Base-by-base conservation (phyloP, 2,888 invertebrate species). In the Himalopsyche anomala region DNA sequence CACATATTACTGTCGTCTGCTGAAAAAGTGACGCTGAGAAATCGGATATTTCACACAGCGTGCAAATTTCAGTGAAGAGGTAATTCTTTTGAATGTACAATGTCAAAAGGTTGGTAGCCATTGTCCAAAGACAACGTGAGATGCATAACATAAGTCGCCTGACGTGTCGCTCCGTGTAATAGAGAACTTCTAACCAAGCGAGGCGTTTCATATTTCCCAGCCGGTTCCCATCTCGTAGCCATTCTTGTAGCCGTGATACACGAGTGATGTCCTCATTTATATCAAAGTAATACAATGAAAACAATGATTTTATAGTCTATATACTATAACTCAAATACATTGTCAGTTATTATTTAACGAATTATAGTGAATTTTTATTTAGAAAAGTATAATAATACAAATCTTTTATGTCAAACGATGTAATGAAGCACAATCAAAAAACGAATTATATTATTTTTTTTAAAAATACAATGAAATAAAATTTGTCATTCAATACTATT, bases 81-180 rank as follows among this genome's bases (percentile, higher is more conserved):
- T 36, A 74, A 19, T 28, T 74, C 15, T 74, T 36, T 74, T 38
- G 19, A 74, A 74, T 15, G 74, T 74, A 74, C 74, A 74, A 74
- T 74, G 74, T 74, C 74, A 36, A 74, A 74, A 74, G 74, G 74
- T 36, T 74, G 74, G 36, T 74, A 38, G 36, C 38, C 74, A 74
- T 74, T 74, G 74, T 74, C 74, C 74, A 36, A 36, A 74, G 36
- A 74, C 74, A 74, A 74, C 74, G 74, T 74, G 74, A 74, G 74
- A 74, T 74, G 74, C 36, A 74, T 74, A 74, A 74, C 4, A 38
- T 36, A 74, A 38, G 28, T 74, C 15, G 38, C 15, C 19, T 38
- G 74, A 36, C 74, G 74, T 74, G 74, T 74, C 74, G 15, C 74
- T 74, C 15, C 74, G 19, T 74, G 74, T 74, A 74, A 74, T 74